Percentiles rank a stretch among this genome's conserved stretches.
These are phyloP conservation scores for Synergus itoensis DNA, from an alignment of 2,888 invertebrate genomes.

Conservation along the genomic window DNA sequence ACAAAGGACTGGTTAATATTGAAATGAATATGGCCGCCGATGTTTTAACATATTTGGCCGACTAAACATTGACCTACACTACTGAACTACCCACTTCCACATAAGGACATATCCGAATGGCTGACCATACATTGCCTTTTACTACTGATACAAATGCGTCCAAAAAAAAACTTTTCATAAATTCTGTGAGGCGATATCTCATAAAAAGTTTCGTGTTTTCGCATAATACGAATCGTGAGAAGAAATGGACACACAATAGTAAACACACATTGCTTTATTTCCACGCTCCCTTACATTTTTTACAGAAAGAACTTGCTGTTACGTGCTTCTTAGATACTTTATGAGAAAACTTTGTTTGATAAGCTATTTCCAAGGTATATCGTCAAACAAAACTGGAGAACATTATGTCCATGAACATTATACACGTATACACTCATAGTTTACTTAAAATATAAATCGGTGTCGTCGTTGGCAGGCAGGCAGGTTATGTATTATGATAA, in stretches of 20 bases:
- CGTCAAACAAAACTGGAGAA: neutral
- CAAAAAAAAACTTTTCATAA: neutral
- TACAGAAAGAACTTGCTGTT: neutral
- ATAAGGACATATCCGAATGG: too few species aligned
- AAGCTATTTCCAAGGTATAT: neutral
- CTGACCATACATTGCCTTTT: too few species aligned
- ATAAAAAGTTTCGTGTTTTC: neutral
- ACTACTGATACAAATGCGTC: too few species aligned
- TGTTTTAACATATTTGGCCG: too few species aligned
- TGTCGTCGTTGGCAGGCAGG: neutral
- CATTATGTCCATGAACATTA: neutral
- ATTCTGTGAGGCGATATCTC: neutral
- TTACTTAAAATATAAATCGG: slow-evolving; percentile 8
- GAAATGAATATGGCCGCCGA: too few species aligned
- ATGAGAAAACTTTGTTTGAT: neutral
- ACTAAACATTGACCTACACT: too few species aligned
- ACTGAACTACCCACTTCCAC: too few species aligned
- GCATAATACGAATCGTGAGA: neutral
- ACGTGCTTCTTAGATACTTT: neutral
- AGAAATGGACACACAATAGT: neutral
- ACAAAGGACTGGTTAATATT: too few species aligned
- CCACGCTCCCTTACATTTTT: neutral
- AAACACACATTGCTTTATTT: neutral
- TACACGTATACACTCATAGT: neutral
- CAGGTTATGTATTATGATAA: slow-evolving; percentile 49